Evolutionary conservation across 2,888 invertebrate species (phyloP), one percentile per base, ranked within the genome.

Genomic region (Antitype chi): DNA sequence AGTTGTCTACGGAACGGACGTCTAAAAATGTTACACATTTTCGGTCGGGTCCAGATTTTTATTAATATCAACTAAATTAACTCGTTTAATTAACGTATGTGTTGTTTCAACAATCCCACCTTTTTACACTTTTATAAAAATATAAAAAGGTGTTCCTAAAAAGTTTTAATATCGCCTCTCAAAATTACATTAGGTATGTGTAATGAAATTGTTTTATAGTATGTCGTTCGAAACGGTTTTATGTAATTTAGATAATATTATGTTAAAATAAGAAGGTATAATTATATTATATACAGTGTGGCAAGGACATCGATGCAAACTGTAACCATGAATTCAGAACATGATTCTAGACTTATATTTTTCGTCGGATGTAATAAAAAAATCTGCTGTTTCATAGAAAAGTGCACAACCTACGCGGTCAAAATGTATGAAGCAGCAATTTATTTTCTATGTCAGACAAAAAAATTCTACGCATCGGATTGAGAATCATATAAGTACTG

Each of bases 71-170:
- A 67, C 23, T 60, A 55, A 74, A 70, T 70, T 74, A 79, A 75
- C 68, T 74, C 70, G 20, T n/a, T 66, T 75, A 78, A 85, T 80
- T 78, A 78, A 64, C 74, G 53, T 68, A 60, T 57, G 62, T 78
- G 66, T 57, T 78, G 70, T 86, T 86, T 86, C 13, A 85, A 78
- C 71, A 76, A 83, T 76, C 15, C 53, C 25, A 74, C 57, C 38
- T 28, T 68, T 80, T 74, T 64, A 66, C 28, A 55, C 13, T 73
- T 77, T 64, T 59, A 43, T 28, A 43, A 62, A 68, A 71, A 71
- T 9, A 20, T 38, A 62, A 80, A 82, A 80, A 75, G 72, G 76
- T 73, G 2, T 72, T 43, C 28, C 4, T 20, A 70, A 75, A 75
- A 57, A 73, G 57, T 82, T 80, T 73, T 55, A 23, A 55, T 55